These are phyloP conservation scores for Nemoura dubitans DNA, from an alignment of 2,888 invertebrate species.

Conservation along the genomic window DNA sequence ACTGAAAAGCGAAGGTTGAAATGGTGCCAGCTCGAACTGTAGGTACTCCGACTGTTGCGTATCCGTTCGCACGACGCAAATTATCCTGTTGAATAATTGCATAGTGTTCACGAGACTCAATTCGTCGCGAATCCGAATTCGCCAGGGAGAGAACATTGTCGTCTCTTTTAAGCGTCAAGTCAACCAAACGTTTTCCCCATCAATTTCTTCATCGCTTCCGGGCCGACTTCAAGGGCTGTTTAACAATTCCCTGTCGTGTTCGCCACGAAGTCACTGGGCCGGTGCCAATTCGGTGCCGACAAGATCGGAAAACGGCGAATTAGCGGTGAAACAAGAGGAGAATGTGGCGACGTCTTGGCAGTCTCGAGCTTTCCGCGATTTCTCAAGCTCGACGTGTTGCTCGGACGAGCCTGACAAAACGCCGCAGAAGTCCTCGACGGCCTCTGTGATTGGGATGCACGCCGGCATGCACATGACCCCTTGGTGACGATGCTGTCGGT, in stretches of 20 bases:
- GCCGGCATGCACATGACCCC: no score
- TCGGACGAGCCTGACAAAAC: neutral
- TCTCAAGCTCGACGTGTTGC: neutral
- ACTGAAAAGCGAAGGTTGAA: neutral
- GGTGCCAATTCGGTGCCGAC: neutral
- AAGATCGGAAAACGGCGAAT: constrained; percentile 26
- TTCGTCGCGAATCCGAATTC: neutral
- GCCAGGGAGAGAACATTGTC: neutral
- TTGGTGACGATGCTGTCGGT: no score
- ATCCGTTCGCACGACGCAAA: neutral
- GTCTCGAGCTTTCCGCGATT: neutral
- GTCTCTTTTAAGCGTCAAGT: neutral
- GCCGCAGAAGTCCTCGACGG: no score
- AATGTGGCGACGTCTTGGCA: neutral
- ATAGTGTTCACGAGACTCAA: neutral
- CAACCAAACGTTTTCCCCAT: neutral
- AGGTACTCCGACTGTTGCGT: neutral
- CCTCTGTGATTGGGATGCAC: no score
- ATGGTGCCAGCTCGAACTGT: constrained; percentile 24
- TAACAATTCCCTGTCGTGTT: constrained; percentile 1
- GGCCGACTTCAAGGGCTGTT: neutral
- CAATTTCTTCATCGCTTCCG: no score
- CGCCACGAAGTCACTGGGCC: neutral
- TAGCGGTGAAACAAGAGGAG: neutral
- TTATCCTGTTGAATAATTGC: constrained; percentile 2